These are phyloP conservation scores for Petrocephalus microphthalmus DNA, from an alignment of 2,113 vertebrate species.

Conservation along the genomic window DNA sequence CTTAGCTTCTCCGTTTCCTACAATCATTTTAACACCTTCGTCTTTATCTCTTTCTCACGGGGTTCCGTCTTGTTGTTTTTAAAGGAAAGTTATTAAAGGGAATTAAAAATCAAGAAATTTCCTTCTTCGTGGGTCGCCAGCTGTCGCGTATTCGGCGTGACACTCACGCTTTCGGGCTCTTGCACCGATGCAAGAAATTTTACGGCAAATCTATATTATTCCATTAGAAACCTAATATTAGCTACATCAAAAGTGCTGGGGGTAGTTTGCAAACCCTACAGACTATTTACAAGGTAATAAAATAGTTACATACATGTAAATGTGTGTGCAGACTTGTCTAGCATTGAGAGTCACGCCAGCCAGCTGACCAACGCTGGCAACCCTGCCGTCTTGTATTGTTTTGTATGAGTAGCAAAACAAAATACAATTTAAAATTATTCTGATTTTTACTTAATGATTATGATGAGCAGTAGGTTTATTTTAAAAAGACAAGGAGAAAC, in stretches of 20 bases:
- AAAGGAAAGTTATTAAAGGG: not conserved
- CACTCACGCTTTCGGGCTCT: too few relatives aligned
- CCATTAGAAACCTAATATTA: too few relatives aligned
- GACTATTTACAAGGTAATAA: too few relatives aligned
- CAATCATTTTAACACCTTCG: not conserved
- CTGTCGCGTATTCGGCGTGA: too few relatives aligned
- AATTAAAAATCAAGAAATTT: not conserved
- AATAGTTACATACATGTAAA: too few relatives aligned
- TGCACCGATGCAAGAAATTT: too few relatives aligned
- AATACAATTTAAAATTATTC: not conserved
- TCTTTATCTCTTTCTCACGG: not conserved
- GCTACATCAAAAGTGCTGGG: too few relatives aligned
- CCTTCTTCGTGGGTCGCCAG: not conserved
- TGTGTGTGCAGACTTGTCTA: too few relatives aligned
- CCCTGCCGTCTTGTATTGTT: not conserved
- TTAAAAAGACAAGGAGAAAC: not conserved
- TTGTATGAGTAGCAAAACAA: not conserved
- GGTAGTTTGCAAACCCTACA: too few relatives aligned
- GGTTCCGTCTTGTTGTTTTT: not conserved
- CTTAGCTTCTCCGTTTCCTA: not conserved
- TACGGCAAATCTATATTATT: too few relatives aligned
- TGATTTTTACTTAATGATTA: not conserved
- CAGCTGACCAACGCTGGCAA: too few relatives aligned
- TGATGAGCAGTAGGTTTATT: not conserved
- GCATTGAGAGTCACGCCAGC: too few relatives aligned